A percentile compares a stretch with the other conserved stretches of the same genome.
Conservation (phyloP, 92 coral and sea anemone genomes). For the Porites rus region DNA sequence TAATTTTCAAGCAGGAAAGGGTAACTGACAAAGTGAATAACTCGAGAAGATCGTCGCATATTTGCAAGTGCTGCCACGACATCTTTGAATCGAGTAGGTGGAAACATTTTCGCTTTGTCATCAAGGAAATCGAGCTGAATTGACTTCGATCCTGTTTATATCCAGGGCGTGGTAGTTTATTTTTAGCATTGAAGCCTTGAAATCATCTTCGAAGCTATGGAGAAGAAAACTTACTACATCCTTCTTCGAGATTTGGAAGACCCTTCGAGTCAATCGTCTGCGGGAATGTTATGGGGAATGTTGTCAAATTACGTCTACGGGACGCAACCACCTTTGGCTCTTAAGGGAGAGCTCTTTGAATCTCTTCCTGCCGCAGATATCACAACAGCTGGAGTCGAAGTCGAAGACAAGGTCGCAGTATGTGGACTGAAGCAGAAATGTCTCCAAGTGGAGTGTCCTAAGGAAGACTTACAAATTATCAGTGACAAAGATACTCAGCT, state of each 20-base stretch:
- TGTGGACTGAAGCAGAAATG: conserved; percentile 79
- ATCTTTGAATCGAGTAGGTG: too few relatives aligned
- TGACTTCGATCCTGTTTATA: conserved; percentile 1
- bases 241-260: conserved; percentile 73
- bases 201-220: conserved; percentile 5
- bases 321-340: conserved; percentile 42
- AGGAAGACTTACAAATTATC: conserved; percentile 62
- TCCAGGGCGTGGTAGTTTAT: conserved; percentile 34
- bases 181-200: neutral
- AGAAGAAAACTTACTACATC: conserved; percentile 36
- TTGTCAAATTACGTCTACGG: conserved; percentile 76
- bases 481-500: conserved; percentile 59
- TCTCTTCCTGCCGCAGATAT: conserved; percentile 55
- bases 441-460: conserved; percentile 65
- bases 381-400: conserved; percentile 49
- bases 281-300: conserved; percentile 74
- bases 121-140: neutral
- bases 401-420: conserved; percentile 45
- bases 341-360: conserved; percentile 78
- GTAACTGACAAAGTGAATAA: neutral
- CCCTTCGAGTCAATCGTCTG: conserved; percentile 45
- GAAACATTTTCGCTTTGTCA: neutral
- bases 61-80: neutral
- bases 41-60: neutral
- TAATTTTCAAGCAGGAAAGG: neutral